Conservation (phyloP, 2,113 vertebrate genomes). For the Amphiprion ocellaris region DNA sequence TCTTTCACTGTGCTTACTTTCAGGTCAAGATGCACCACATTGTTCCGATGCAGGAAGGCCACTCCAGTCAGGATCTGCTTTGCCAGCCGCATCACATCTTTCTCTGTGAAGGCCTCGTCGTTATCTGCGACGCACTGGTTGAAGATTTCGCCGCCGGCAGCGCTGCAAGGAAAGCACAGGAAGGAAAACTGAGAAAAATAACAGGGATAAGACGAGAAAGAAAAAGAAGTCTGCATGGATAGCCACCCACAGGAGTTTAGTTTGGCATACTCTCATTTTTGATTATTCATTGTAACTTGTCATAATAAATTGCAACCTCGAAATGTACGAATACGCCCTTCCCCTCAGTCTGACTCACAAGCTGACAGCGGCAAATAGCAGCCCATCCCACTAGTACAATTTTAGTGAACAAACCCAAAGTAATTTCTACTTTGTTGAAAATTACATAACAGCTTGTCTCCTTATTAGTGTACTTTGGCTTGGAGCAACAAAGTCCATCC, state of each 20-base stretch:
- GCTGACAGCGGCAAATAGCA: conserved; percentile 40
- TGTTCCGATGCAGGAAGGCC: conserved; percentile 90
- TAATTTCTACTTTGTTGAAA: conserved; percentile 24
- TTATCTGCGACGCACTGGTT: conserved; percentile 94
- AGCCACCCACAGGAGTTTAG: conserved; percentile 35
- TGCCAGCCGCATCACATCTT: conserved; percentile 92
- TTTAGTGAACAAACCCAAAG: conserved; percentile 6
- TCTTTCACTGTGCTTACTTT: conserved; percentile 85
- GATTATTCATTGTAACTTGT: conserved; percentile 36
- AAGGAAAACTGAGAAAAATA: conserved; percentile 37
- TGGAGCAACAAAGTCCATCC: conserved; percentile 52
- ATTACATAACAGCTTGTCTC: conserved; percentile 35
- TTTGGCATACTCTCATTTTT: conserved; percentile 35
- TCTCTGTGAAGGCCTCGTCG: conserved; percentile 95
- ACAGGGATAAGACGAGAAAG: conserved; percentile 7
- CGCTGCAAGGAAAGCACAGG: conserved; percentile 80
- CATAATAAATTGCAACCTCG: conserved; percentile 35
- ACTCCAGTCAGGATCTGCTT: conserved; percentile 93
- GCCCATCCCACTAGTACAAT: conserved; percentile 1
- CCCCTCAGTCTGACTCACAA: conserved; percentile 23
- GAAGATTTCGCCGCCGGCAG: conserved; percentile 97
- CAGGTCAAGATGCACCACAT: conserved; percentile 94
- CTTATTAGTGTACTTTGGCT: conserved; percentile 52
- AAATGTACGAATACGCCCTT: conserved; percentile 53
- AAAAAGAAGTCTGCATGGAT: neutral